Evolutionary conservation across 2,113 vertebrate species (phyloP).

Genomic region (Siphamia tubifer): DNA sequence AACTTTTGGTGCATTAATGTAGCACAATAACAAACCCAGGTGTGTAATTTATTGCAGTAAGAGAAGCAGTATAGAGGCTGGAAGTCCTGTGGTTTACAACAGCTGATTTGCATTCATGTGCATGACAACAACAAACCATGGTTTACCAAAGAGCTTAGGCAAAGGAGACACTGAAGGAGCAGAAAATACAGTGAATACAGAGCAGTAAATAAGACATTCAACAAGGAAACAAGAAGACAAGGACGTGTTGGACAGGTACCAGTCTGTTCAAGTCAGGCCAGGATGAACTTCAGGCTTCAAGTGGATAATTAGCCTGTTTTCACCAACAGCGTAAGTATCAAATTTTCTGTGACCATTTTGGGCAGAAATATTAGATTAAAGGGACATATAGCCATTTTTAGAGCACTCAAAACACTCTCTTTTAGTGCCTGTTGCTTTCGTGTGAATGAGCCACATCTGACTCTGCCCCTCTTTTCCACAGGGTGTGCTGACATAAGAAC

Average conservation of each 20-base stretch:
- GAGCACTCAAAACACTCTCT: too few species aligned
- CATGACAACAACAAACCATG: slow-evolving; percentile 35
- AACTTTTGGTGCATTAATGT: background rate
- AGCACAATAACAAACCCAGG: background rate
- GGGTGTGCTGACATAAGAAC: too few species aligned
- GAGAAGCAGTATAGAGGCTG: slow-evolving; percentile 2
- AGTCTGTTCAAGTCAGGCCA: background rate
- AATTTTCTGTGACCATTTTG: background rate
- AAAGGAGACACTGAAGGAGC: slow-evolving; percentile 23
- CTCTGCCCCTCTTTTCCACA: too few species aligned
- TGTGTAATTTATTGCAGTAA: slow-evolving; percentile 12
- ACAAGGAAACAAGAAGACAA: slow-evolving; percentile 15
- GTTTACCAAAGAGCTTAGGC: slow-evolving; percentile 57
- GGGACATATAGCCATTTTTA: too few species aligned
- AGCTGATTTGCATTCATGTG: slow-evolving; percentile 59
- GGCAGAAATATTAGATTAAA: background rate
- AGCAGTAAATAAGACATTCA: slow-evolving; percentile 17
- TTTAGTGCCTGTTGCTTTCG: too few species aligned
- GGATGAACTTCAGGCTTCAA: background rate
- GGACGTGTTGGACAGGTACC: background rate
- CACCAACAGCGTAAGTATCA: background rate
- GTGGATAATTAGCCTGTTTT: background rate
- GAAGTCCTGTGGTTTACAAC: slow-evolving; percentile 13
- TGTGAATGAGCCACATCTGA: too few species aligned
- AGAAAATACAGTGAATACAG: slow-evolving; percentile 49